Conservation (phyloP, 2,888 invertebrate species). For the Tethea ocularis region DNA sequence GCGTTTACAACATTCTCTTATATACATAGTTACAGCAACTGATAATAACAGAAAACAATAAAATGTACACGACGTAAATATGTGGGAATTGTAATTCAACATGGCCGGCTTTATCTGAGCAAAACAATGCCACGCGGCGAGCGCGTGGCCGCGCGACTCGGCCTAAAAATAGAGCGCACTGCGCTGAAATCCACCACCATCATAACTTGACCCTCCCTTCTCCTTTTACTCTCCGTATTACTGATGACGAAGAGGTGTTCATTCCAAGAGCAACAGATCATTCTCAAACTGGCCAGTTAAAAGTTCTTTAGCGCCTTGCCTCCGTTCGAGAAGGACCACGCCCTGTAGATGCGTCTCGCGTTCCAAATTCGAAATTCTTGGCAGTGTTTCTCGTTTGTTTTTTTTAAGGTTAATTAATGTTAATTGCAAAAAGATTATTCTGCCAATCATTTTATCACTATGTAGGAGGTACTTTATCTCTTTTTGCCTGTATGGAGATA, state of each 20-base stretch:
- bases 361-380: conserved; percentile 61
- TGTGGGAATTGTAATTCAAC: conserved; percentile 52
- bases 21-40: conserved; percentile 55
- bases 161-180: conserved; percentile 69
- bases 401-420: background rate
- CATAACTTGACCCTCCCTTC: conserved; percentile 37
- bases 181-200: conserved; percentile 51
- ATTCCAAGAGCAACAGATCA: background rate
- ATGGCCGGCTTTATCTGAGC: conserved; percentile 59
- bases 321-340: conserved; percentile 14
- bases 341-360: conserved; percentile 30
- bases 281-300: background rate
- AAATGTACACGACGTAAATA: conserved; percentile 67
- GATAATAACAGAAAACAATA: conserved; percentile 54
- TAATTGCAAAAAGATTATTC: background rate
- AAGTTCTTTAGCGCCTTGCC: background rate
- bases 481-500: background rate
- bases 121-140: conserved; percentile 76
- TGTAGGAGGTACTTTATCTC: background rate
- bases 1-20: conserved; percentile 29
- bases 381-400: conserved; percentile 35
- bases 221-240: background rate
- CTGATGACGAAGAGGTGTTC: background rate
- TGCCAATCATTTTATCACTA: background rate
- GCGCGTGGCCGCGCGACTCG: conserved; percentile 66